phyloP scores from a whole-genome alignment of 1,140 invertebrate genomes.

The Armadillidium nasatum region DNA sequence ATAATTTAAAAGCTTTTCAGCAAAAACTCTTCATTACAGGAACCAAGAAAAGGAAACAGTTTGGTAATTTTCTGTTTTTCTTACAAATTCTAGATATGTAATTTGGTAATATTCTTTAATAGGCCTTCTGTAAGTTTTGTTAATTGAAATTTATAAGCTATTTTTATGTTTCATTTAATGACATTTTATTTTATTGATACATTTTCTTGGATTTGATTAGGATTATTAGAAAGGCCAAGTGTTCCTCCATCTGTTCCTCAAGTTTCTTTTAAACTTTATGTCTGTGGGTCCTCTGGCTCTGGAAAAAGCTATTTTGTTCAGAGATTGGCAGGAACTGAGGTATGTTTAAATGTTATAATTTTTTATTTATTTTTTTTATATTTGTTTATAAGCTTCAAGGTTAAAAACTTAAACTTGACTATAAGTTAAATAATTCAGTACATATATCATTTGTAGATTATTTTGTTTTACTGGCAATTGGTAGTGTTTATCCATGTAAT shows the following conservation, averaged over 20 bases:
- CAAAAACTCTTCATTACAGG: not conserved
- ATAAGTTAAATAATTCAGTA: too few relatives aligned
- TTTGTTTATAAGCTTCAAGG: too few relatives aligned
- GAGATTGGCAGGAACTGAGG: not conserved
- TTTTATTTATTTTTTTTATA: too few relatives aligned
- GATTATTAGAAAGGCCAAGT: not conserved
- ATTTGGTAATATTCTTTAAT: not conserved
- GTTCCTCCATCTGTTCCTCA: not conserved
- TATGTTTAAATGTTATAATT: not conserved
- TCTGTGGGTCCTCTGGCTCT: not conserved
- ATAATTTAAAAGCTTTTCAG: slow-evolving; percentile 1
- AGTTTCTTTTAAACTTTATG: not conserved
- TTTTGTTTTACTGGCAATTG: too few relatives aligned
- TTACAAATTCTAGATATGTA: not conserved
- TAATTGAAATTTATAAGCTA: not conserved
- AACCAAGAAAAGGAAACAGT: slow-evolving; percentile 4
- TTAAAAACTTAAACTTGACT: too few relatives aligned
- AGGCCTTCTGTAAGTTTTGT: not conserved
- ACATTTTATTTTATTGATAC: not conserved
- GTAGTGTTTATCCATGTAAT: too few relatives aligned
- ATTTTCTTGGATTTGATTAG: not conserved
- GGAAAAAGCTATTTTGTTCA: not conserved
- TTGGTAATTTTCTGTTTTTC: not conserved
- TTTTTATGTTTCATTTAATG: too few relatives aligned
- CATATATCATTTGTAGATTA: too few relatives aligned